Evolutionary conservation across 2,113 vertebrate genomes (phyloP).

Genomic region (Pygoscelis adeliae): DNA sequence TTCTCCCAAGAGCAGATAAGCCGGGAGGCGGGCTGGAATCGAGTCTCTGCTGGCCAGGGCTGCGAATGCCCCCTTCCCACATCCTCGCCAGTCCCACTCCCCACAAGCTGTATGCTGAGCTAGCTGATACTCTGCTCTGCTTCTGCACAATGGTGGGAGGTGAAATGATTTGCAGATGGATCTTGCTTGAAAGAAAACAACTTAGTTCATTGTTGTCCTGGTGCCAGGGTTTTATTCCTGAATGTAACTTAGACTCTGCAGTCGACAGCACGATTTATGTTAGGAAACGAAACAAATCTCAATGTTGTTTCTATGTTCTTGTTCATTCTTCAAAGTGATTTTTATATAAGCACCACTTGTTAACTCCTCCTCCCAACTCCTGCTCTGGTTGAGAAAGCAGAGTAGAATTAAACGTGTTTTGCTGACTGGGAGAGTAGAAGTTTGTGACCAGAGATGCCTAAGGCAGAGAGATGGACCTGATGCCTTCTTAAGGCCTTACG

Average conservation of each 20-base stretch:
- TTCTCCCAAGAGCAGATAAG: background rate
- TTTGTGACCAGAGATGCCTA: background rate
- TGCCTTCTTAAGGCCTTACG: background rate
- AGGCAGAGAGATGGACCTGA: background rate
- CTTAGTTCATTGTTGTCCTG: slow-evolving; percentile 12
- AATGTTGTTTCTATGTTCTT: background rate
- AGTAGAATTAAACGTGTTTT: background rate
- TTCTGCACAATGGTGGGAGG: background rate
- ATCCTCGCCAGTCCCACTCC: background rate
- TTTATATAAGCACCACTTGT: background rate
- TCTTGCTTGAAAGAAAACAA: slow-evolving; percentile 46
- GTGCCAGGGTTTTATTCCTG: slow-evolving; percentile 50
- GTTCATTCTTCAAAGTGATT: background rate
- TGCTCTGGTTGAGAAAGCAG: background rate
- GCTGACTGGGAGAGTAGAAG: background rate
- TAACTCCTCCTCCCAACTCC: background rate
- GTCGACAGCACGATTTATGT: slow-evolving; percentile 28
- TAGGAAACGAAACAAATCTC: background rate
- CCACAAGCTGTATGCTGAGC: background rate
- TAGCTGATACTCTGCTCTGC: background rate
- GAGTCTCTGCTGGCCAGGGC: background rate
- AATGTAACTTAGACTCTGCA: background rate
- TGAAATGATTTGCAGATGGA: slow-evolving; percentile 62
- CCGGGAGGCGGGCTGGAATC: background rate
- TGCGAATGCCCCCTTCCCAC: background rate